These are phyloP conservation scores for Macropus fuliginosus DNA, from an alignment of 2,797 vertebrate species.

Conservation along the genomic window DNA sequence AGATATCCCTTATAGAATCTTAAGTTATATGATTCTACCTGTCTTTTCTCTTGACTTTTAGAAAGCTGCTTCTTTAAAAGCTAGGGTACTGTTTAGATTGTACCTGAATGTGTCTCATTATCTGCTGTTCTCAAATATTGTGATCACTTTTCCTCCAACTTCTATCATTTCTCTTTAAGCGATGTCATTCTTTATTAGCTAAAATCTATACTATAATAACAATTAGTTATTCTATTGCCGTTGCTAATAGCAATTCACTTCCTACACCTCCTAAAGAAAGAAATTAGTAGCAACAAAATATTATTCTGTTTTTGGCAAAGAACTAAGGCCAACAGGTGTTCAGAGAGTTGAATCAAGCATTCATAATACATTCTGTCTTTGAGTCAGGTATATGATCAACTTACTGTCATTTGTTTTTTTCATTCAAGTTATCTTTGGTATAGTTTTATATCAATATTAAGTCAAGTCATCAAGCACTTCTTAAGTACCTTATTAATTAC, in stretches of 20 bases:
- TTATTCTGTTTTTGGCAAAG: background rate
- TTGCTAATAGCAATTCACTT: background rate
- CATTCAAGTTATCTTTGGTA: background rate
- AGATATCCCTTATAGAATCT: background rate
- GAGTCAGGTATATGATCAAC: background rate
- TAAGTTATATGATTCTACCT: background rate
- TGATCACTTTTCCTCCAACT: background rate
- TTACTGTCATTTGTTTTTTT: background rate
- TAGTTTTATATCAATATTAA: background rate
- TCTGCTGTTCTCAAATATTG: background rate
- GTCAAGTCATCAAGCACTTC: background rate
- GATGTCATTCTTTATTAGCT: no score
- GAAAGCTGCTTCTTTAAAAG: background rate
- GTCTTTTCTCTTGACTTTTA: background rate
- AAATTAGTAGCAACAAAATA: background rate
- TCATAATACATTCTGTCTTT: background rate
- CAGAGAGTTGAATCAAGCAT: background rate
- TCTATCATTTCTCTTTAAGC: background rate
- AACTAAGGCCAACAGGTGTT: background rate
- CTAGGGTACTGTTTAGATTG: background rate
- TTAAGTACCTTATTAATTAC: background rate
- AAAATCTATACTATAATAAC: background rate
- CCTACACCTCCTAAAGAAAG: background rate
- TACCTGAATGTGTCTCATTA: background rate
- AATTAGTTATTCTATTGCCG: background rate